These are phyloP conservation scores for Haliclona indistincta DNA, from an alignment of 37 sponge, comb jelly and placozoan genomes.

Conservation along the genomic window DNA sequence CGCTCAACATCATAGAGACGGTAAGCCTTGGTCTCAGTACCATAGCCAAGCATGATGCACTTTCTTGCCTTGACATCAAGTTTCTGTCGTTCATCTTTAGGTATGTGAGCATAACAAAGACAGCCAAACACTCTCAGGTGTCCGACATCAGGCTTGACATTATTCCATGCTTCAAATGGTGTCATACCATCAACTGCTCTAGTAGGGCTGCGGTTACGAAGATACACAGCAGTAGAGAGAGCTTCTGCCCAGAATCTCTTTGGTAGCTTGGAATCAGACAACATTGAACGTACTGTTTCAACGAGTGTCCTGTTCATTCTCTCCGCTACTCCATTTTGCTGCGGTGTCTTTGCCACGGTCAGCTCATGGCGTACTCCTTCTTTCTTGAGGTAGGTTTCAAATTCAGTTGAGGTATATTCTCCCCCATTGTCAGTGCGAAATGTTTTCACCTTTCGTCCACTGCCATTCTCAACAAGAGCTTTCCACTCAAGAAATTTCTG, in stretches of 20 bases:
- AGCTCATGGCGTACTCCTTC: slow-evolving; percentile 66
- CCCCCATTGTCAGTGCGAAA: slow-evolving; percentile 62
- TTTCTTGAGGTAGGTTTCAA: slow-evolving; percentile 38
- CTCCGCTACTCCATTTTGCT: slow-evolving; percentile 75
- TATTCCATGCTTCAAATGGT: slow-evolving; percentile 50
- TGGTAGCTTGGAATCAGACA: slow-evolving; percentile 55
- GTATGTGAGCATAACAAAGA: slow-evolving; percentile 27
- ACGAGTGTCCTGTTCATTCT: slow-evolving; percentile 64
- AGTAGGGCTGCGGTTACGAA: slow-evolving; percentile 61
- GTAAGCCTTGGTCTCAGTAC: slow-evolving; percentile 34
- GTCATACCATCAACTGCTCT: slow-evolving; percentile 57
- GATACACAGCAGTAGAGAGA: slow-evolving; percentile 56
- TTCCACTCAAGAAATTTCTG: slow-evolving; percentile 65
- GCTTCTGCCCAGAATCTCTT: slow-evolving; percentile 78
- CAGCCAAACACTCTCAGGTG: slow-evolving; percentile 59
- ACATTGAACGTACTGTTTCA: slow-evolving; percentile 67
- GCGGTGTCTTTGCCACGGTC: slow-evolving; percentile 65
- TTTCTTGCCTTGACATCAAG: slow-evolving; percentile 45
- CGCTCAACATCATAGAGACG: slow-evolving; percentile 37
- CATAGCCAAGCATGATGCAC: slow-evolving; percentile 54
- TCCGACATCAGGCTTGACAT: slow-evolving; percentile 38
- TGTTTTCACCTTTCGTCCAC: slow-evolving; percentile 46
- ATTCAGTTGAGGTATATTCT: slow-evolving; percentile 49
- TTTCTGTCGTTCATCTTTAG: slow-evolving; percentile 52
- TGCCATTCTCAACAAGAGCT: slow-evolving; percentile 49